Percentiles rank a stretch among this genome's conserved stretches.
Evolutionary conservation across 1,140 invertebrate genomes (phyloP).

Genomic region (Drosophila pseudoananassae): DNA sequence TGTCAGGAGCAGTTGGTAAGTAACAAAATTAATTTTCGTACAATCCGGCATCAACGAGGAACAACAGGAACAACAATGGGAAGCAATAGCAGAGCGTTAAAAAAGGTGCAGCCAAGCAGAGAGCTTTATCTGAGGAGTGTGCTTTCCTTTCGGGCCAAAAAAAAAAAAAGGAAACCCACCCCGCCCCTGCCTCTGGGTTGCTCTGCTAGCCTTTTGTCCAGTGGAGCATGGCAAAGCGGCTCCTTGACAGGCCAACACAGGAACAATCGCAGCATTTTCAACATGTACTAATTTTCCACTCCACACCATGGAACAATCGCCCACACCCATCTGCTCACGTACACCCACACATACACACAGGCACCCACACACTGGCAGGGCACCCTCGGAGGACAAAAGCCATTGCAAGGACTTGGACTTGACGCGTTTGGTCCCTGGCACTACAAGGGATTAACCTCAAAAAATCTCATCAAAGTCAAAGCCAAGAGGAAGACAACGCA

Average conservation of each 20-base stretch:
- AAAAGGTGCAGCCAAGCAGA: constrained; percentile 70
- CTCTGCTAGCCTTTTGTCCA: constrained; percentile 57
- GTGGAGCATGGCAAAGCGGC: constrained; percentile 58
- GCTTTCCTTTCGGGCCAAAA: constrained; percentile 15
- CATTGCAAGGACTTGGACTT: constrained; percentile 75
- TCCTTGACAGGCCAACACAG: constrained; percentile 45
- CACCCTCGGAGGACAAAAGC: constrained; percentile 57
- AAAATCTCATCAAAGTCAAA: constrained; percentile 83
- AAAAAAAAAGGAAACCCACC: not conserved
- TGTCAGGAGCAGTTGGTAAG: constrained; percentile 72
- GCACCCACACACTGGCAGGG: constrained; percentile 8
- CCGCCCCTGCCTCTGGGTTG: not conserved
- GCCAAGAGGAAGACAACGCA: constrained; percentile 58
- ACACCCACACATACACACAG: constrained; percentile 17
- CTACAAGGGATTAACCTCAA: constrained; percentile 82
- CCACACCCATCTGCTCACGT: constrained; percentile 30
- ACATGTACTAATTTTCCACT: constrained; percentile 82
- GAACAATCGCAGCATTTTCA: constrained; percentile 76
- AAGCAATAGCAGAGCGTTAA: constrained; percentile 63
- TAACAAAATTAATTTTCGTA: constrained; percentile 80
- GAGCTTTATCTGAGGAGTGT: constrained; percentile 57
- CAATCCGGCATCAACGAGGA: constrained; percentile 68
- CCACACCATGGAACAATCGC: constrained; percentile 73
- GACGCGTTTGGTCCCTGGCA: constrained; percentile 73
- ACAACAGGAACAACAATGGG: constrained; percentile 52